Base-by-base conservation (phyloP, 2,113 vertebrate genomes). In the Oplegnathus fasciatus region DNA sequence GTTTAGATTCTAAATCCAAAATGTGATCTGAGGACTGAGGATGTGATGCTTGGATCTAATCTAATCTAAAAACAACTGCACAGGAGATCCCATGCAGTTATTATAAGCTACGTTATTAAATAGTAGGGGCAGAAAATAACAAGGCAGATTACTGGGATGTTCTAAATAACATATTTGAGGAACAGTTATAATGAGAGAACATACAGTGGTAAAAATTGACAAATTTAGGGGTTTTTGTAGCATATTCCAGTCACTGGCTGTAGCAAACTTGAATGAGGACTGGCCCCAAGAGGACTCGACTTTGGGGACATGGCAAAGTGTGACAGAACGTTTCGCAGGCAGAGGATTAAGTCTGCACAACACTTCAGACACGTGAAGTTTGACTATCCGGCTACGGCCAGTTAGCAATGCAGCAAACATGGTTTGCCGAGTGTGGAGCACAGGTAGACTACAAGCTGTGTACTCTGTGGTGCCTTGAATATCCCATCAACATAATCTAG, bases 231-330 rank as follows among this genome's bases (percentile, higher is more conserved):
- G 66, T 28, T 60, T 86, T 46, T 76, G 70, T 32, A 42, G 28
- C 32, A 70, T 75, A 82, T 82, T 89, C 74, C 64, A 80, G 75
- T 74, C 73, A 82, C 8, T 80, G 83, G 60, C 64, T 85, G 54
- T 0, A 81, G 69, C 55, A 70, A 60, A 86, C 68, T 65, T 92
- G 70, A 90, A 89, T 89, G 83, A 90, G 91, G 78, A 80, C 89
- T 90, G 70, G 64, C 22, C 89, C 84, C 85, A 57, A 46, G 88
- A 92, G 89, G 77, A 85, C 80, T 22, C 40, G 52, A 74, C 83
- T 79, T 80, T 55, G 6, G 70, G 85, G 88, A 93, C 89, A 80
- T 76, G 57, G 58, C 61, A 86, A 88, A 88, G 78, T 86, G 83
- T 85, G 73, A 90, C 83, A 85, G 65, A 75, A 42, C 18, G 13